Conservation (phyloP, 2,888 invertebrate species). For the Phoenoteleia sp. region DNA sequence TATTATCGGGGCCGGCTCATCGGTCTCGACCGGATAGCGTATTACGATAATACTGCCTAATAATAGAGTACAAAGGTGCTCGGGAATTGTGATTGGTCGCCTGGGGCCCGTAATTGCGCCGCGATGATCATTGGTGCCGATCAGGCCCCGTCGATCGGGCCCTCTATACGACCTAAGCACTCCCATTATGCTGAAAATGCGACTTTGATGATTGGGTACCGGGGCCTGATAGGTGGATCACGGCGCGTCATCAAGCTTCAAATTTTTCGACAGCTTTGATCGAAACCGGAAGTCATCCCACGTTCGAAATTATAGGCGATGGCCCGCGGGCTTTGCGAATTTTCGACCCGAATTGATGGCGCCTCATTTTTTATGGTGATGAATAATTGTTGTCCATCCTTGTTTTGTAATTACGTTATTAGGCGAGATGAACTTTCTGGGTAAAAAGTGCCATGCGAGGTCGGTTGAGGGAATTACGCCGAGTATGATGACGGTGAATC, state of each 20-base stretch:
- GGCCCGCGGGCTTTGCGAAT: background rate
- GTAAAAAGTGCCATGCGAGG: constrained; percentile 27
- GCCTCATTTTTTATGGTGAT: constrained; percentile 32
- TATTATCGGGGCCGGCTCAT: constrained; percentile 78
- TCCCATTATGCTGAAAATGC: constrained; percentile 85
- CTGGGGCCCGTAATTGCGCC: constrained; percentile 83
- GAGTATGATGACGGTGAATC: constrained; percentile 26
- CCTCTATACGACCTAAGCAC: constrained; percentile 79
- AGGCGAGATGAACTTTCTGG: constrained; percentile 16
- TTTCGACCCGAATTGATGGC: constrained; percentile 44
- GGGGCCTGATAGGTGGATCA: constrained; percentile 48
- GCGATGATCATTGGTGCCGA: constrained; percentile 85
- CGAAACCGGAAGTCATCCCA: constrained; percentile 60
- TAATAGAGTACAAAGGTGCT: constrained; percentile 82
- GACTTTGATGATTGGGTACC: constrained; percentile 86
- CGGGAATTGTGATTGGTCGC: constrained; percentile 81
- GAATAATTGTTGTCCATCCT: constrained; percentile 39
- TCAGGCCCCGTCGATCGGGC: constrained; percentile 75
- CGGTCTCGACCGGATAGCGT: constrained; percentile 79
- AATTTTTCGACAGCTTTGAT: constrained; percentile 66
- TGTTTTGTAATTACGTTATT: constrained; percentile 40
- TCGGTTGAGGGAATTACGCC: constrained; percentile 8
- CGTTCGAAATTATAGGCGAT: constrained; percentile 51
- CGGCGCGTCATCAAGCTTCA: constrained; percentile 16
- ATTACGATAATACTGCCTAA: constrained; percentile 85